Evolutionary conservation across 2,113 vertebrate genomes (phyloP).

Genomic region (Triplophysa rosa): DNA sequence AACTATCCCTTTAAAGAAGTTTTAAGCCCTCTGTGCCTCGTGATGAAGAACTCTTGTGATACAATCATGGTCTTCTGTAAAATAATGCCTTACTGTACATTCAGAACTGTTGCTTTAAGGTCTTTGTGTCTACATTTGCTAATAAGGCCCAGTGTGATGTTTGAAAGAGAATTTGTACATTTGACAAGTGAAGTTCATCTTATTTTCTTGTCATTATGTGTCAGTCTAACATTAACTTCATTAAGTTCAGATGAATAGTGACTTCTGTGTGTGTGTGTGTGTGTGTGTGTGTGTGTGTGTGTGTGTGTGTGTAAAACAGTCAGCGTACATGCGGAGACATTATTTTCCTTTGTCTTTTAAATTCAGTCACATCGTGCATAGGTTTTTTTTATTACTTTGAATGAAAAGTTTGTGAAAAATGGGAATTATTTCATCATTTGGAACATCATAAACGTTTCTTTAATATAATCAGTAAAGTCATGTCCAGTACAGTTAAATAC

Average conservation of each 20-base stretch:
- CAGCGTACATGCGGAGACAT: slow-evolving; percentile 11
- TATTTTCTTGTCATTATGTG: slow-evolving; percentile 21
- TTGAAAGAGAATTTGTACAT: slow-evolving; percentile 13
- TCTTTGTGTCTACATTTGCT: background rate
- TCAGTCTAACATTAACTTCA: slow-evolving; percentile 36
- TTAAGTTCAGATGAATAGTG: slow-evolving; percentile 45
- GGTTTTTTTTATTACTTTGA: background rate
- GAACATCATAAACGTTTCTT: no score
- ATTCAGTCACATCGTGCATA: slow-evolving; percentile 10
- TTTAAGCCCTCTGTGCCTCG: no score
- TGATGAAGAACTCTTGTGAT: background rate
- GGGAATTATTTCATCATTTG: background rate
- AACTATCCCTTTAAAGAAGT: no score
- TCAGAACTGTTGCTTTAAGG: background rate
- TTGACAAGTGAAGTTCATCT: slow-evolving; percentile 14
- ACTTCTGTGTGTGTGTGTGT: slow-evolving; percentile 32
- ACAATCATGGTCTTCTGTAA: background rate
- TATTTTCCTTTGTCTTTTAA: slow-evolving; percentile 33
- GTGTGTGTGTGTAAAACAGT: slow-evolving; percentile 25
- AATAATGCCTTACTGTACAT: background rate
- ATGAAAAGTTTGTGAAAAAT: background rate
- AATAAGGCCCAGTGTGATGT: background rate
- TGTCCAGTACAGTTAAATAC: no score
- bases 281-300: slow-evolving; percentile 11
- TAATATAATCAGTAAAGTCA: no score